Evolutionary conservation across 2,113 vertebrate genomes (phyloP), one percentile per base, ranked within the genome.

Genomic region (Sander vitreus): DNA sequence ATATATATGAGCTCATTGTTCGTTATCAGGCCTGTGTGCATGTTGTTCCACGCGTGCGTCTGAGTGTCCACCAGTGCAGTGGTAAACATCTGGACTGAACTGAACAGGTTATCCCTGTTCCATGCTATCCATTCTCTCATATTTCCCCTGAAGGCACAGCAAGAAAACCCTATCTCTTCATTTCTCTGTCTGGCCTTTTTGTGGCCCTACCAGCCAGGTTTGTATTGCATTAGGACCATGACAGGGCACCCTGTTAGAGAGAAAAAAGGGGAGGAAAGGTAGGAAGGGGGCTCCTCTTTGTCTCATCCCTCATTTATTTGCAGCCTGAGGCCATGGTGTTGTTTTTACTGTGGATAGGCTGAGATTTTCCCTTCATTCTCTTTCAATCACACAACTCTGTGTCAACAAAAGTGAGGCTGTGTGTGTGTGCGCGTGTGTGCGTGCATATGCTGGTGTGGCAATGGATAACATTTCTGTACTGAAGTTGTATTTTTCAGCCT

Each of bases 291-390:
- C 72, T 87, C 73, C 81, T 83, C 81, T 88, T 78, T 86, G 83
- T 89, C 81, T 90, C 86, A 87, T 88, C 83, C 83, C 64, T 84
- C 73, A 69, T 88, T 84, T 85, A 91, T 88, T 89, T 86, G 84
- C 80, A 65, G 91, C 89, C 85, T 1, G 64, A 84, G 92, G 85
- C 84, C 1, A 0, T 73, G 57, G 47, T 84, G 47, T 72, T 87
- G 85, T 83, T 88, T 88, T 88, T 70, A 64, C 81, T 82, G 65
- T 55, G 59, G 73, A 80, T 12, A 57, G 45, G 60, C 67, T 65
- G 65, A 84, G 71, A 77, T 69, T 83, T 81, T 81, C 53, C 64
- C 50, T 77, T 89, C 47, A 55, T 70, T 75, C 58, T 73, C 55
- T 33, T 70, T 62, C 73, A 72, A 5, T 18, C 81, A 72, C 72